These are phyloP conservation scores for Podiceps cristatus DNA, from an alignment of 2,113 vertebrate species.

Conservation along the genomic window DNA sequence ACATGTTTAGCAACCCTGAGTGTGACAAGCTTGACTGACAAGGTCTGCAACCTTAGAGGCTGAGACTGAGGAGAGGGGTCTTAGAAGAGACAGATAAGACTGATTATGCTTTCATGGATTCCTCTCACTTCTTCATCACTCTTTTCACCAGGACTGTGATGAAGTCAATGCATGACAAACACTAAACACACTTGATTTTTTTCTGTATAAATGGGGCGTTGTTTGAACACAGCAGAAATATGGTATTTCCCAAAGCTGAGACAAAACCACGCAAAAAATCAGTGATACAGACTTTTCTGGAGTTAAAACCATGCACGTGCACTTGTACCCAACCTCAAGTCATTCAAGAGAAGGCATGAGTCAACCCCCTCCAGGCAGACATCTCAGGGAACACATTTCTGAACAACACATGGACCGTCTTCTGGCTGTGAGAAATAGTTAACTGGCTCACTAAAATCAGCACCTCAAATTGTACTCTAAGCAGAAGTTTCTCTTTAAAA, in stretches of 20 bases:
- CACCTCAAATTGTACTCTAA: neutral
- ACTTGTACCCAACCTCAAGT: neutral
- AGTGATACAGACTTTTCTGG: neutral
- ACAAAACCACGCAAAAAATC: neutral
- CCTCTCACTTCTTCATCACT: constrained; percentile 20
- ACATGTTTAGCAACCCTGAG: neutral
- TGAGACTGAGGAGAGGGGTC: neutral
- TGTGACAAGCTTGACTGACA: constrained; percentile 28
- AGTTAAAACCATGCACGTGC: neutral
- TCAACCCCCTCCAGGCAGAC: neutral
- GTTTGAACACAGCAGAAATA: neutral
- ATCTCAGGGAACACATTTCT: neutral
- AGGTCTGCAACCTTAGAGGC: constrained; percentile 2
- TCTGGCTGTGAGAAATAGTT: neutral
- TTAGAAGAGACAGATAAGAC: neutral
- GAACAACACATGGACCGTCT: neutral
- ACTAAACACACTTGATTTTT: neutral
- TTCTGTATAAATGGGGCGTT: neutral
- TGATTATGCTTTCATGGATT: neutral
- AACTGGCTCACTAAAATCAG: neutral
- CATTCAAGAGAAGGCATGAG: neutral
- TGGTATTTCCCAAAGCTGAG: neutral
- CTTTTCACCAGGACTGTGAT: neutral
- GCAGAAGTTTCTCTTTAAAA: neutral
- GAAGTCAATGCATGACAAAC: neutral